phyloP scores from a whole-genome alignment of 2,113 vertebrate species.

The Equus przewalskii region DNA sequence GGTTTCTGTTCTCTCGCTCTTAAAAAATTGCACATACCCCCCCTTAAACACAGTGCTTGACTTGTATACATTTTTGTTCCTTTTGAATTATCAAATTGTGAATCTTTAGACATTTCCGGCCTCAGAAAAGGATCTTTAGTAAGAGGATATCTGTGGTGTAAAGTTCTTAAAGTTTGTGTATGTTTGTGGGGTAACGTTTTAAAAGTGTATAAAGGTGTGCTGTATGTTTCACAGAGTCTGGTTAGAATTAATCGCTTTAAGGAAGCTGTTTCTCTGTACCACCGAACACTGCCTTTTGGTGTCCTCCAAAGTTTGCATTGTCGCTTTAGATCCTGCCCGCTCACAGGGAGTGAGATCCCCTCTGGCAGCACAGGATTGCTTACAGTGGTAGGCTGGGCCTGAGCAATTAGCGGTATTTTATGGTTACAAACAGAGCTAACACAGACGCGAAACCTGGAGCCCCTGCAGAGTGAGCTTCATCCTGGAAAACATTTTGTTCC shows the following conservation, averaged over 20 bases:
- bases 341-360: fast-evolving
- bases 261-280: not conserved
- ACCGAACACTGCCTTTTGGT: not conserved
- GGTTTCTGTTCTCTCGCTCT: not conserved
- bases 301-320: not conserved
- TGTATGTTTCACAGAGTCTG: not conserved
- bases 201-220: not conserved
- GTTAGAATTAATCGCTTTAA: not conserved
- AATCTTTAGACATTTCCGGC: not conserved
- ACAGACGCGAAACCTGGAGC: not conserved
- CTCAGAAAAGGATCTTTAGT: not conserved
- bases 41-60: not conserved
- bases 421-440: not conserved
- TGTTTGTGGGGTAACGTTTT: not conserved
- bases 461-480: not conserved
- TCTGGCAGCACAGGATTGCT: not conserved
- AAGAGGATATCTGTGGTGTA: not conserved
- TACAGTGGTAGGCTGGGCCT: not conserved
- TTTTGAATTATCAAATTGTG: not conserved
- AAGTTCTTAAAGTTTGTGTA: not conserved
- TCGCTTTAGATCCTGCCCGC: fast-evolving
- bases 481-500: not conserved
- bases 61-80: not conserved
- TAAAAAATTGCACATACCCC: not conserved
- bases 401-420: not conserved